Conservation (phyloP, 2,113 vertebrate genomes). For the Macrotus californicus region DNA sequence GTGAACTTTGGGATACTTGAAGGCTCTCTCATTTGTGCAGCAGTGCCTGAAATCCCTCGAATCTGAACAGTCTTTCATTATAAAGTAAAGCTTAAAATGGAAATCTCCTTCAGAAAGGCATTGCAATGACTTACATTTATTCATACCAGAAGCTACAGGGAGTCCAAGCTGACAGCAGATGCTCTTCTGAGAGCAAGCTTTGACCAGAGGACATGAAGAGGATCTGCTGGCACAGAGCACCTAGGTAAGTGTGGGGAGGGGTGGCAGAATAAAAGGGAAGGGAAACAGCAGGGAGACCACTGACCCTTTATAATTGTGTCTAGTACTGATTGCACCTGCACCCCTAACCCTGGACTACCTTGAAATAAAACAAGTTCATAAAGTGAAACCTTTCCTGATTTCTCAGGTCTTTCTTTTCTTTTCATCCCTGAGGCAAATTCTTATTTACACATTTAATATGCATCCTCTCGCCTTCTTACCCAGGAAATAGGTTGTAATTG, state of each 20-base stretch:
- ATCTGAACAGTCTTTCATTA: slow-evolving; percentile 38
- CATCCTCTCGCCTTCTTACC: background rate
- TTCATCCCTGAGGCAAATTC: background rate
- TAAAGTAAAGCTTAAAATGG: slow-evolving; percentile 15
- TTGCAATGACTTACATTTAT: slow-evolving; percentile 21
- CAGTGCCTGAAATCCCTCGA: slow-evolving; percentile 28
- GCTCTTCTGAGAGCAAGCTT: background rate
- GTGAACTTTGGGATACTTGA: background rate
- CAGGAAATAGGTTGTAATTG: background rate
- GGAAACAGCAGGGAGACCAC: background rate
- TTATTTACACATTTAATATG: background rate
- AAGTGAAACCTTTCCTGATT: background rate
- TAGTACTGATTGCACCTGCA: background rate
- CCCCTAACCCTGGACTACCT: background rate
- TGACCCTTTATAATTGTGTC: background rate
- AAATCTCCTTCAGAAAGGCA: slow-evolving; percentile 28
- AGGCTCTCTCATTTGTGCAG: background rate
- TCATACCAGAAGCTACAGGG: background rate
- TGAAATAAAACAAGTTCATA: background rate
- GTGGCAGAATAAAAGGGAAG: background rate
- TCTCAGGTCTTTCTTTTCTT: background rate
- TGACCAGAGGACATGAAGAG: background rate
- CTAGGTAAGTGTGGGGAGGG: too few relatives aligned
- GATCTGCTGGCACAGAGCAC: background rate
- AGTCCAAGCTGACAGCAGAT: background rate